Evolutionary conservation across 2,797 vertebrate species (phyloP), one percentile per base, ranked within the genome.

Genomic region (Sebastes glaucus): DNA sequence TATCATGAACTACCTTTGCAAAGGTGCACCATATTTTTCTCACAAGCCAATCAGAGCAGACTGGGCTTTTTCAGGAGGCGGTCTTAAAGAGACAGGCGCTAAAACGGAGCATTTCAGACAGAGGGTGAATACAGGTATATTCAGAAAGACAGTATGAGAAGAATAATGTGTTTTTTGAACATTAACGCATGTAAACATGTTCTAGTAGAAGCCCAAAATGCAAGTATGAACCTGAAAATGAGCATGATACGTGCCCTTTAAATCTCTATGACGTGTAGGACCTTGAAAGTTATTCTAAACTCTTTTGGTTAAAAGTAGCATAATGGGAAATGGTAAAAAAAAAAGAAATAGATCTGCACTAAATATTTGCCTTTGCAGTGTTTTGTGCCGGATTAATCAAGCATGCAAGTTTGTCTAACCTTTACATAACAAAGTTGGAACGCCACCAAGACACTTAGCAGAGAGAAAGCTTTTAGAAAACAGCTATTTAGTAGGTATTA

Each of bases 321-420:
- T n/a, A 59, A 52, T 20, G 6, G 18, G n/a, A 33, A 57, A 62
- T 23, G 4, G 9, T 2, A 30, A 0, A 1, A 61, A 42, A 7
- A 52, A 60, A 25, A 64, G 11, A 32, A 52, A 56, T 35, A 28
- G 10, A 71, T 71, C 32, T 63, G 28, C 57, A 18, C 56, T 20
- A 18, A 63, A 18, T 74, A 71, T 87, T 78, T 78, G 35, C 65
- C 27, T 60, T 49, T 70, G 53, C 46, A 14, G n/a, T 78, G 80
- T 81, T 74, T 84, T 18, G 33, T 53, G 59, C 25, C 0, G 2
- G 22, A 79, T 59, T 59, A 27, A 62, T 78, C 55, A 52, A 78
- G 55, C 83, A 76, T 82, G 74, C 52, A 23, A 4, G 66, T 68
- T 71, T 70, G 68, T 77, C 69, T 76, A 62, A 90, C 71, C 59